Percentiles rank a stretch among this genome's conserved stretches.
Evolutionary conservation across 2,888 invertebrate genomes (phyloP).

Genomic region (Tridacna crocea): DNA sequence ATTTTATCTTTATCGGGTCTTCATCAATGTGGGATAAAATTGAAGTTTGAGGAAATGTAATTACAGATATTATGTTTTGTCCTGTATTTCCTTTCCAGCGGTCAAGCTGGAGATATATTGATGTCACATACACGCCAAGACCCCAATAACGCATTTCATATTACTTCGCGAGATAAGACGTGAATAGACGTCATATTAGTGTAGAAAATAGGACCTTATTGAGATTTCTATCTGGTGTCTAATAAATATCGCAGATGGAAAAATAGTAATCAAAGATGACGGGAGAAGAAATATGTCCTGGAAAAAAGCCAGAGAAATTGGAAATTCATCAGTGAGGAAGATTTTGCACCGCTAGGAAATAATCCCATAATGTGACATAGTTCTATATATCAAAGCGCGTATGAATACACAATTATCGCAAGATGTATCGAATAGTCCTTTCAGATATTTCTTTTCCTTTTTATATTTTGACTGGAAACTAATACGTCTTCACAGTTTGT

Average conservation of each 20-base stretch:
- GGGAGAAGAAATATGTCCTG: constrained; percentile 41
- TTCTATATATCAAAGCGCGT: constrained; percentile 46
- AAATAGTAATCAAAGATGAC: constrained; percentile 64
- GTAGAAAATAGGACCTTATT: constrained; percentile 53
- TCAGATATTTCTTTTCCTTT: constrained; percentile 26
- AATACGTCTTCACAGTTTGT: constrained; percentile 39
- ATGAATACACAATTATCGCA: constrained; percentile 48
- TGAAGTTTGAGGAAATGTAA: constrained; percentile 47
- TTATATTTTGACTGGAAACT: constrained; percentile 53
- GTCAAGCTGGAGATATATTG: constrained; percentile 47
- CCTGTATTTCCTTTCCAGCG: constrained; percentile 40
- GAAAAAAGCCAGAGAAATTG: constrained; percentile 24
- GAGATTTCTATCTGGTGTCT: constrained; percentile 58
- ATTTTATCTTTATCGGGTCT: constrained; percentile 45
- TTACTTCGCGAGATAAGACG: constrained; percentile 27
- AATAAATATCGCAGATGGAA: constrained; percentile 60
- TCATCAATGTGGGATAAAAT: constrained; percentile 53
- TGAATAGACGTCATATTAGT: constrained; percentile 34
- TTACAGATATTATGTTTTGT: constrained; percentile 37
- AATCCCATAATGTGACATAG: constrained; percentile 32
- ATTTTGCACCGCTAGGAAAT: constrained; percentile 16
- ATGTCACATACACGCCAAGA: constrained; percentile 29
- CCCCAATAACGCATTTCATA: constrained; percentile 50
- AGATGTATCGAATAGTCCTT: constrained; percentile 44
- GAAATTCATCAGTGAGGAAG: constrained; percentile 38